phyloP scores from a whole-genome alignment of 2,113 vertebrate genomes.

The Psettodes erumei region DNA sequence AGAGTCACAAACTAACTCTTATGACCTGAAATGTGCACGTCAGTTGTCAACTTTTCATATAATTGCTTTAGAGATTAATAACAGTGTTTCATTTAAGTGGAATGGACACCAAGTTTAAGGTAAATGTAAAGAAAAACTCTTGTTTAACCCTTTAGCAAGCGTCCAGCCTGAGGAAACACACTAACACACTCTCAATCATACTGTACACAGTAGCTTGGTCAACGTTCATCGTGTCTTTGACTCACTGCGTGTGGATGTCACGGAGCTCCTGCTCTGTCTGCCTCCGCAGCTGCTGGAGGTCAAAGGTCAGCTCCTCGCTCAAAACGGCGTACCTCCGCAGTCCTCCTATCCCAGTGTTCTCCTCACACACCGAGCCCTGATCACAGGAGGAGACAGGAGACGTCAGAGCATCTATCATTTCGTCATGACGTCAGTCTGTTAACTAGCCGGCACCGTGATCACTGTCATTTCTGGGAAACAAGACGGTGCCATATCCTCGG shows the following conservation, averaged over 20 bases:
- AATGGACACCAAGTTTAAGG: not conserved
- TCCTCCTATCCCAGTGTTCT: constrained; percentile 16
- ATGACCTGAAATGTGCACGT: not conserved
- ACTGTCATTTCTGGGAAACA: not conserved
- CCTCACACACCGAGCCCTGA: constrained; percentile 45
- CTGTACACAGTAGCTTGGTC: not conserved
- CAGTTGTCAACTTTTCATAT: no score
- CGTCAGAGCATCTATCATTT: not conserved
- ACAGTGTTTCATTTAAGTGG: no score
- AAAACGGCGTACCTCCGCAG: constrained; percentile 62
- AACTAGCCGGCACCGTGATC: no score
- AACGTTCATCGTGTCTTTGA: not conserved
- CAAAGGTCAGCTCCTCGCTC: constrained; percentile 67
- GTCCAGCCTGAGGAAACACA: no score
- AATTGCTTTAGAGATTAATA: no score
- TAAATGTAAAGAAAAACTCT: not conserved
- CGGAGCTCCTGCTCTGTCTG: constrained; percentile 76
- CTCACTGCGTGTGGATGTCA: constrained; percentile 70
- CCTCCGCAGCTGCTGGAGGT: constrained; percentile 73
- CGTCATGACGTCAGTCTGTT: not conserved
- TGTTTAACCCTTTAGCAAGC: no score
- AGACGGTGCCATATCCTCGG: not conserved
- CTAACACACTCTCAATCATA: not conserved
- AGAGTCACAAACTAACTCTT: not conserved
- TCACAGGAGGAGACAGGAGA: not conserved